These are phyloP conservation scores for Plusia festucae DNA, from an alignment of 2,888 invertebrate species.

Conservation along the genomic window DNA sequence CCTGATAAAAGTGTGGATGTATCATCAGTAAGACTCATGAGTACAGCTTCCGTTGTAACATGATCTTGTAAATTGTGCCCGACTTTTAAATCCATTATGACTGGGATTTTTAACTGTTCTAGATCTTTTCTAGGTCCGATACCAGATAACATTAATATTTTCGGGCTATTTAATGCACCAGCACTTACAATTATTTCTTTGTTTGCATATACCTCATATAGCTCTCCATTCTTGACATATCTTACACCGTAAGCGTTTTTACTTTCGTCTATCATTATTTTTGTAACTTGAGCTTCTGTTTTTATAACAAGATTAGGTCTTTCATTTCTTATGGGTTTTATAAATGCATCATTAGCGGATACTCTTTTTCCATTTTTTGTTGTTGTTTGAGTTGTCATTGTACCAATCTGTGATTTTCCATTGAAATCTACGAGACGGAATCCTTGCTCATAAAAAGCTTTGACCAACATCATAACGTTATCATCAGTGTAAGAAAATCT, in stretches of 20 bases:
- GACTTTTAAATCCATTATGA: constrained; percentile 91
- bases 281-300: constrained; percentile 87
- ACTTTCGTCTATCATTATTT: constrained; percentile 86
- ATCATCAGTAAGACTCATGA: constrained; percentile 87
- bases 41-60: constrained; percentile 85
- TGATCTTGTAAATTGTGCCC: constrained; percentile 94
- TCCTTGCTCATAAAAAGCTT: constrained; percentile 90
- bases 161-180: constrained; percentile 90
- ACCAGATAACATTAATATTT: constrained; percentile 90
- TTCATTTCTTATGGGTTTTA: constrained; percentile 89
- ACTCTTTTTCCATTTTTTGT: constrained; percentile 88
- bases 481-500: constrained; percentile 89
- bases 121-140: constrained; percentile 89
- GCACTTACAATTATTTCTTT: constrained; percentile 91
- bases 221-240: constrained; percentile 67
- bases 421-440: constrained; percentile 89
- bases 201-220: constrained; percentile 70
- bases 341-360: constrained; percentile 91
- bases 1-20: constrained; percentile 81
- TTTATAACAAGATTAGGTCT: constrained; percentile 83
- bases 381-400: constrained; percentile 90
- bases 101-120: constrained; percentile 79
- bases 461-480: constrained; percentile 86
- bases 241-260: constrained; percentile 72
- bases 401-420: constrained; percentile 88